Evolutionary conservation across 2,113 vertebrate species (phyloP).

Genomic region (Dasyprocta punctata): DNA sequence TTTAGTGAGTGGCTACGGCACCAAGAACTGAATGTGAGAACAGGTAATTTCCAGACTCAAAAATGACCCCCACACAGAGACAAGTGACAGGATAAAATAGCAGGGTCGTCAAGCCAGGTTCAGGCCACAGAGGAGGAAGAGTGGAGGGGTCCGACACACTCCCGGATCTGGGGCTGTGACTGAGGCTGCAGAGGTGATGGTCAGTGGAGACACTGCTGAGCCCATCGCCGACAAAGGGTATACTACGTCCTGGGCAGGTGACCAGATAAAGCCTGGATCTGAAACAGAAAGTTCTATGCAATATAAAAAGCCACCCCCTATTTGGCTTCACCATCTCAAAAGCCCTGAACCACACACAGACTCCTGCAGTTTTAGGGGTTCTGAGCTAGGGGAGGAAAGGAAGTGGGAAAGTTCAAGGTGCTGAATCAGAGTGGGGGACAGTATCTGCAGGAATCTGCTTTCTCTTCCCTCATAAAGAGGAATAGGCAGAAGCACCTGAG

Average conservation of each 20-base stretch:
- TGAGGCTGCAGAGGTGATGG: neutral
- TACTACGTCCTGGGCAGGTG: too few relatives aligned
- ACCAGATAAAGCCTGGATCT: too few relatives aligned
- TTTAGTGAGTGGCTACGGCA: too few relatives aligned
- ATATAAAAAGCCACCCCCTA: neutral
- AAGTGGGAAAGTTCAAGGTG: neutral
- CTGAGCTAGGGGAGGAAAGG: too few relatives aligned
- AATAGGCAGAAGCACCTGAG: neutral
- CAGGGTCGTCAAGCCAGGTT: fast-evolving
- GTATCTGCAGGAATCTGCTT: too few relatives aligned
- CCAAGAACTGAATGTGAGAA: neutral
- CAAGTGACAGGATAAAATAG: neutral
- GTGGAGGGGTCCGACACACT: neutral
- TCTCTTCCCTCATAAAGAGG: fast-evolving
- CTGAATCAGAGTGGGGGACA: neutral
- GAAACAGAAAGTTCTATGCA: neutral
- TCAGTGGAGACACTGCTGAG: fast-evolving
- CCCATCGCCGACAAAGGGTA: fast-evolving
- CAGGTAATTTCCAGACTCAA: neutral
- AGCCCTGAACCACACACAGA: neutral
- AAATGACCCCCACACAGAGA: neutral
- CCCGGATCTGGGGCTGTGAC: too few relatives aligned
- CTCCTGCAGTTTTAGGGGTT: neutral
- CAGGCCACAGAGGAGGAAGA: neutral
- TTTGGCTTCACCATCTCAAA: neutral